Conservation (phyloP, 2,888 invertebrate species). For the Eupithecia pulchellata region DNA sequence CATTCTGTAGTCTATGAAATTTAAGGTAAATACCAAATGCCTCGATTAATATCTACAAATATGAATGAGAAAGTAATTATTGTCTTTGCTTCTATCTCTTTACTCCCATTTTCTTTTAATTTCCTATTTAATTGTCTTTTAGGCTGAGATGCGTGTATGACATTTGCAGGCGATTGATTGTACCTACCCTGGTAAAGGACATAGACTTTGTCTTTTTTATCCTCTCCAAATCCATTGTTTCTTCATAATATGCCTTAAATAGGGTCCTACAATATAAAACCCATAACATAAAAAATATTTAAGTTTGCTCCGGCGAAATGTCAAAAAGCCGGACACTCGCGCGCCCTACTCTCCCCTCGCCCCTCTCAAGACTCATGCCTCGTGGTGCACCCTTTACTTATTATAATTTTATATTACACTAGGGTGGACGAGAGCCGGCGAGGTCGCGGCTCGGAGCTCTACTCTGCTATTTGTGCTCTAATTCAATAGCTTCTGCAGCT, state of each 20-base stretch:
- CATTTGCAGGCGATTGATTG: no score
- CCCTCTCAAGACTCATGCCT: conserved; percentile 37
- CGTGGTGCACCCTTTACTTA: conserved; percentile 45
- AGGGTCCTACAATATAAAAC: neutral
- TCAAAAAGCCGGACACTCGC: conserved; percentile 6
- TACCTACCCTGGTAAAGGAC: no score
- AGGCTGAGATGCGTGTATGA: neutral
- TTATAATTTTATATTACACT: conserved; percentile 47
- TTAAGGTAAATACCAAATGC: neutral
- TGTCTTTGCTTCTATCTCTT: no score
- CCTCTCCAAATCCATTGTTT: neutral
- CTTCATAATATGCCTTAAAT: neutral
- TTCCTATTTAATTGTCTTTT: no score
- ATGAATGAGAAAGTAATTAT: no score
- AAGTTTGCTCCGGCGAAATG: neutral
- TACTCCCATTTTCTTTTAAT: neutral
- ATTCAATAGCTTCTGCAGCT: conserved; percentile 15
- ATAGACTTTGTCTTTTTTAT: neutral
- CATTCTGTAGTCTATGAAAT: no score
- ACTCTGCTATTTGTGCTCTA: conserved; percentile 7
- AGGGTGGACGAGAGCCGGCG: conserved; percentile 33
- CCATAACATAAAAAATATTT: neutral
- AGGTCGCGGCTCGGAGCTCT: conserved; percentile 11
- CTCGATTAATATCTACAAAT: no score
- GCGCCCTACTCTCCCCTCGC: conserved; percentile 22